A percentile compares a stretch with the other conserved stretches of the same genome.
Conservation (phyloP, 2,888 invertebrate genomes). For the Drosophila differens region DNA sequence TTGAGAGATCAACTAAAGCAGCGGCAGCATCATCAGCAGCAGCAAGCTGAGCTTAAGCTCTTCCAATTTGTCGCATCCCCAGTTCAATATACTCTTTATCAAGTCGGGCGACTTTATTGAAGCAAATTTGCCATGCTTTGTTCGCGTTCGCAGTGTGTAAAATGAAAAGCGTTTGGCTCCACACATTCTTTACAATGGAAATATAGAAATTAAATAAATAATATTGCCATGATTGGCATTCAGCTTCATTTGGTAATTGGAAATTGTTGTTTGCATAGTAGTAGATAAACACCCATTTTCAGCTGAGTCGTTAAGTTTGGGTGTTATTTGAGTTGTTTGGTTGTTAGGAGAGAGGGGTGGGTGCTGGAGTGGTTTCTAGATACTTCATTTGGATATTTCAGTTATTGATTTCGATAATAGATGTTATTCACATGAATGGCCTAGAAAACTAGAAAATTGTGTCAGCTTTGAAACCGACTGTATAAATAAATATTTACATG, state of each 20-base stretch:
- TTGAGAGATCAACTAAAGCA: constrained; percentile 17
- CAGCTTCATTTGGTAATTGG: constrained; percentile 5
- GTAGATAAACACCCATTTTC: neutral
- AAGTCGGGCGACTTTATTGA: constrained; percentile 33
- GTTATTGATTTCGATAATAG: constrained; percentile 48
- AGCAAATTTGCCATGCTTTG: constrained; percentile 31
- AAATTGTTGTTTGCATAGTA: constrained; percentile 12
- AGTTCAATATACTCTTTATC: constrained; percentile 65
- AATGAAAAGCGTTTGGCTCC: constrained; percentile 22
- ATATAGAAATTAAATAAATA: constrained; percentile 19
- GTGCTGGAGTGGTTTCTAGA: neutral
- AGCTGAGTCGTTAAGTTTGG: constrained; percentile 4
- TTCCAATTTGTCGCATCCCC: constrained; percentile 17
- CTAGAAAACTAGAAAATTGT: constrained; percentile 9
- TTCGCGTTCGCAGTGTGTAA: constrained; percentile 22
- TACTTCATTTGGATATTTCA: constrained; percentile 1
- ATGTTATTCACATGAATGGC: constrained; percentile 19
- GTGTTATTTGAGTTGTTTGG: neutral
- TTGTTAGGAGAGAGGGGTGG: neutral
- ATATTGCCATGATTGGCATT: constrained; percentile 22
- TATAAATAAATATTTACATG: constrained; percentile 27
- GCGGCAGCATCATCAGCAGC: neutral
- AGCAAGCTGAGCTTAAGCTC: constrained; percentile 9
- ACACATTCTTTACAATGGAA: constrained; percentile 23
- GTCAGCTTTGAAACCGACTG: constrained; percentile 10